These are phyloP conservation scores for Drosophila murphyi DNA, from an alignment of 1,140 invertebrate genomes.

Conservation along the genomic window DNA sequence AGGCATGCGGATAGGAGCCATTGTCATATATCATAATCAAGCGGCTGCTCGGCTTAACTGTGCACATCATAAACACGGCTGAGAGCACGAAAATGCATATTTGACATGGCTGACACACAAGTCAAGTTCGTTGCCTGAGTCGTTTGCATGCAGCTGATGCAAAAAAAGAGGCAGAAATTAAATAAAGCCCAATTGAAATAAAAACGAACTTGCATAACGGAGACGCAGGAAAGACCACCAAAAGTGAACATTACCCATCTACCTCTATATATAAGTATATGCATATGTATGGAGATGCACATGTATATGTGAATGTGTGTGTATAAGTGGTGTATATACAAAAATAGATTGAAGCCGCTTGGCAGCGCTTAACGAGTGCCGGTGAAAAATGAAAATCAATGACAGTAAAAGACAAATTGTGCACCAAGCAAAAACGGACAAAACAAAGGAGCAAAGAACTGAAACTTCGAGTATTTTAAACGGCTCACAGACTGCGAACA, in stretches of 20 bases:
- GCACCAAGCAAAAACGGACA: constrained; percentile 68
- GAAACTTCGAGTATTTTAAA: constrained; percentile 58
- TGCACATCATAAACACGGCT: constrained; percentile 59
- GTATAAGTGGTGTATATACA: constrained; percentile 2
- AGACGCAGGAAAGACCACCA: constrained; percentile 54
- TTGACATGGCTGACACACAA: constrained; percentile 46
- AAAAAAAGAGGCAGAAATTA: constrained; percentile 6
- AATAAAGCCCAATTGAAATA: constrained; percentile 16
- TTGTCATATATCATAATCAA: constrained; percentile 69
- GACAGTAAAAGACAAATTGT: constrained; percentile 82
- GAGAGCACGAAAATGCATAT: constrained; percentile 25
- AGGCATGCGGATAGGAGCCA: constrained; percentile 20
- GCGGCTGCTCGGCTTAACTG: constrained; percentile 49
- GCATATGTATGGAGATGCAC: constrained; percentile 3
- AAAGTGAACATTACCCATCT: constrained; percentile 30
- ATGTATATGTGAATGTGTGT: constrained; percentile 1
- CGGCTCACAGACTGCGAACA: constrained; percentile 56
- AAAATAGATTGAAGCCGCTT: constrained; percentile 51
- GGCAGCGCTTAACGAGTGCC: constrained; percentile 59
- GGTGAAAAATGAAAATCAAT: constrained; percentile 78
- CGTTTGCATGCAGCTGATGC: constrained; percentile 54
- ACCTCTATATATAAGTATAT: constrained; percentile 18
- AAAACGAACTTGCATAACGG: constrained; percentile 56
- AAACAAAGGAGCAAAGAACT: constrained; percentile 61
- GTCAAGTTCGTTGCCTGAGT: constrained; percentile 72